Evolutionary conservation across 2,113 vertebrate species (phyloP).

Genomic region (Toxotes chatareus): DNA sequence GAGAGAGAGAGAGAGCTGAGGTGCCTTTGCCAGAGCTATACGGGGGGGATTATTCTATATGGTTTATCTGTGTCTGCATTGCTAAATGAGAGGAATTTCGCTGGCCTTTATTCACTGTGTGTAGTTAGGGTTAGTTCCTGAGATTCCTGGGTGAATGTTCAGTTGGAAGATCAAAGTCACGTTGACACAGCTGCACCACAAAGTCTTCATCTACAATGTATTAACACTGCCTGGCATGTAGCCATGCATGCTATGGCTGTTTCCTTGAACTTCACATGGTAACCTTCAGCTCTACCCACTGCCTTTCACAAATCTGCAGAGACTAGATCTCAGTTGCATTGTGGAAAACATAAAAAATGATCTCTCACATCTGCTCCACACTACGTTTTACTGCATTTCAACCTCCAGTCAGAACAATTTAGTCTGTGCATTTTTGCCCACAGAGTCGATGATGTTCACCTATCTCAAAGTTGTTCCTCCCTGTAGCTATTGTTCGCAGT

Average conservation of each 20-base stretch:
- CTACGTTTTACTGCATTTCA: conserved; percentile 33
- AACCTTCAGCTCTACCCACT: conserved; percentile 45
- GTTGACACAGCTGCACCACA: conserved; percentile 50
- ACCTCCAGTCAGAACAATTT: conserved; percentile 32
- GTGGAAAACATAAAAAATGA: conserved; percentile 14
- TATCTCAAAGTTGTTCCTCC: conserved; percentile 69
- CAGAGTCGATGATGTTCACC: conserved; percentile 37
- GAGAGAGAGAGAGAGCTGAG: conserved; percentile 60
- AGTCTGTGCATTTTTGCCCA: conserved; percentile 4
- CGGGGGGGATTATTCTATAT: conserved; percentile 77
- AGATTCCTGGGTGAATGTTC: conserved; percentile 52
- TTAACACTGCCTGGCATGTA: conserved; percentile 27
- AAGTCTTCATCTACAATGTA: conserved; percentile 63
- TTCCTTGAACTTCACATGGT: conserved; percentile 34
- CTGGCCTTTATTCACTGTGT: conserved; percentile 49
- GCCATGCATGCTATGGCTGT: conserved; percentile 10
- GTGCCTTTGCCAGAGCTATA: conserved; percentile 76
- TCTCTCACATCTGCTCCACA: conserved; percentile 29
- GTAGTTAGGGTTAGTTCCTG: conserved; percentile 18
- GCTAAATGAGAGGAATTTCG: conserved; percentile 49
- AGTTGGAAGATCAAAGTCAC: conserved; percentile 58
- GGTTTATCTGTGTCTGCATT: conserved; percentile 71
- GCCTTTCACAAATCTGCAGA: conserved; percentile 38
- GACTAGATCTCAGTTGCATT: conserved; percentile 27
- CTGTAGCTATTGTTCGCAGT: conserved; percentile 69